Evolutionary conservation across 2,888 invertebrate species (phyloP).

Genomic region (Trissoscelio sp.): DNA sequence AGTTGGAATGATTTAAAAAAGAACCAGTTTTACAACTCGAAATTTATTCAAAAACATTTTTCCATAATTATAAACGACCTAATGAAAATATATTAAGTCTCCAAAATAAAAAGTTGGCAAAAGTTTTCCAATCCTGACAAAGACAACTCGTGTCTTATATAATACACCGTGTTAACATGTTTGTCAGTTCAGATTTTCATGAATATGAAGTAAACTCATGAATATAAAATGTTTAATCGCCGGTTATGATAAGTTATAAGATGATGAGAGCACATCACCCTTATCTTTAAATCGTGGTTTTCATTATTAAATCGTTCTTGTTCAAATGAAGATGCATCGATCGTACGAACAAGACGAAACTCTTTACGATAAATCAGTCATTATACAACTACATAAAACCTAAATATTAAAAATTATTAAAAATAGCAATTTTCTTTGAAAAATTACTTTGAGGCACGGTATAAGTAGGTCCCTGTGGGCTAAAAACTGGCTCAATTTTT

Average conservation of each 20-base stretch:
- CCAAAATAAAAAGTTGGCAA: conserved; percentile 19
- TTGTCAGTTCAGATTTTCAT: conserved; percentile 40
- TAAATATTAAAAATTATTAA: no score
- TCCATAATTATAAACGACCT: conserved; percentile 27
- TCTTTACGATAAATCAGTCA: no score
- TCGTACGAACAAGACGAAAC: neutral
- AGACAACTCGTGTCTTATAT: conserved; percentile 22
- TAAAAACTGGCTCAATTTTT: no score
- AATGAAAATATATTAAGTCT: conserved; percentile 34
- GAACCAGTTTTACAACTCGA: conserved; percentile 28
- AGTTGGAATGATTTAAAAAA: neutral
- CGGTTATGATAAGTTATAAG: conserved; percentile 26
- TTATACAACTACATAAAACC: no score
- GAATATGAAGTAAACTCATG: conserved; percentile 51
- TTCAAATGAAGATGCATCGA: neutral
- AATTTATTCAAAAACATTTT: conserved; percentile 15
- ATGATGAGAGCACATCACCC: conserved; percentile 10
- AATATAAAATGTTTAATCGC: conserved; percentile 49
- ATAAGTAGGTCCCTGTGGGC: no score
- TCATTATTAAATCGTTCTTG: conserved; percentile 8
- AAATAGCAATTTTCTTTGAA: no score
- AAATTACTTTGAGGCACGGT: no score
- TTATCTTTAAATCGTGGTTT: conserved; percentile 11
- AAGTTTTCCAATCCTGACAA: conserved; percentile 46
- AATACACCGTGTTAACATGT: conserved; percentile 17